A percentile compares a stretch with the other conserved stretches of the same genome.
phyloP scores from a whole-genome alignment of 2,888 invertebrate genomes.

The Drosophila mettleri region DNA sequence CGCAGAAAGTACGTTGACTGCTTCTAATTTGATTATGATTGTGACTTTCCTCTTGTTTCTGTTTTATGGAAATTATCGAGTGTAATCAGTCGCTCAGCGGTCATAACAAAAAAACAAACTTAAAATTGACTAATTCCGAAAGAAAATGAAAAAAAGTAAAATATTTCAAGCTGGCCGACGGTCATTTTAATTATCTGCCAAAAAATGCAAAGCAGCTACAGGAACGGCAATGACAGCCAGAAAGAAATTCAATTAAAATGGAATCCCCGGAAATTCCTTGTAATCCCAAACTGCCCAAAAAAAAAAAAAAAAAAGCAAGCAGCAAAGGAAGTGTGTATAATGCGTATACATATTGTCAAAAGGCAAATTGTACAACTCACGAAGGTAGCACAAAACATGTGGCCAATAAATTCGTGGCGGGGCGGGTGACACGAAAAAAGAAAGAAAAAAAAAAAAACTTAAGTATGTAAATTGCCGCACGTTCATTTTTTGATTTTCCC shows the following conservation, averaged over 20 bases:
- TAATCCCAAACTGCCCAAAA: slow-evolving; percentile 59
- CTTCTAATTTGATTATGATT: slow-evolving; percentile 65
- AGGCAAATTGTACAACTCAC: slow-evolving; percentile 76
- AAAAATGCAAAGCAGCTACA: slow-evolving; percentile 54
- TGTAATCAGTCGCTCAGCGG: slow-evolving; percentile 38
- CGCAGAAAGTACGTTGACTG: slow-evolving; percentile 8
- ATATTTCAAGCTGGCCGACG: slow-evolving; percentile 23
- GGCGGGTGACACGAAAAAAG: neutral
- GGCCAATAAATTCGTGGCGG: slow-evolving; percentile 70
- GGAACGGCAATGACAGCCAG: slow-evolving; percentile 40
- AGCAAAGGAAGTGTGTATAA: slow-evolving; percentile 20
- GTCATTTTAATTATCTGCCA: slow-evolving; percentile 69
- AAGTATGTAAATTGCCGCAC: slow-evolving; percentile 82
- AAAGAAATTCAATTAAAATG: slow-evolving; percentile 76
- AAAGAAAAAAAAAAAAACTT: slow-evolving; percentile 50
- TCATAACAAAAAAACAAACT: slow-evolving; percentile 37
- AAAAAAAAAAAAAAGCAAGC: slow-evolving; percentile 15
- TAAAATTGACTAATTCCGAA: slow-evolving; percentile 20
- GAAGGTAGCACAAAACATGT: slow-evolving; percentile 77
- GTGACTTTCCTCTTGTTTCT: slow-evolving; percentile 41
- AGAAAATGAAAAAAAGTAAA: slow-evolving; percentile 35
- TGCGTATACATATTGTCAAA: slow-evolving; percentile 65
- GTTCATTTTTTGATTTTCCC: slow-evolving; percentile 81
- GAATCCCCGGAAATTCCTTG: slow-evolving; percentile 79
- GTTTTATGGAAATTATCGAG: slow-evolving; percentile 67